Base-by-base conservation (phyloP, 2,797 vertebrate genomes). In the Cuniculus paca region DNA sequence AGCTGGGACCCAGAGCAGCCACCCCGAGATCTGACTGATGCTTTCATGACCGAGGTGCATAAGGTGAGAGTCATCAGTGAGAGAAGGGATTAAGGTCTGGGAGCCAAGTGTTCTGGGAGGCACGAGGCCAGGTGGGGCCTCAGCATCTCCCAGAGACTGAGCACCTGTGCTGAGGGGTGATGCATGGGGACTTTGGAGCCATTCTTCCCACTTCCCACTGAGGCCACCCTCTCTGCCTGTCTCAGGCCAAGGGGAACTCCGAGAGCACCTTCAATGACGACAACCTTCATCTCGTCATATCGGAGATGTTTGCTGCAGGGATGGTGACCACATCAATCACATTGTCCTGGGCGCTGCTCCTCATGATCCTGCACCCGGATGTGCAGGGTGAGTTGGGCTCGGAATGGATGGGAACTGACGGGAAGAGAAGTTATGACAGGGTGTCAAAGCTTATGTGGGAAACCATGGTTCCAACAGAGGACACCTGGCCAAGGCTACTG, bases 361-460 rank as follows among this genome's bases (percentile, higher is more conserved):
- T 97, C 96, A 99, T 99, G 99, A 95, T 99, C 94, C 98, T 98
- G 94, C 98, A 99, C 81, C 99, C 99, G 0, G 98, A 99, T 8
- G 98, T 99, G 97, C 99, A 99, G 91, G 81, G 99, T 99, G 77
- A 98, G 99, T 97, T 31, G 5, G 4, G 26, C 13, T 31, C 7
- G 0, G 31, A 2, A 20, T 6, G 5, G 0, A 36, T 45, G 45
- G 50, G 17, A 1, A 56, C 9, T 24, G 0, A 1, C 9, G 56
- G 63, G 45, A 14, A 56, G 63, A 11, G 0, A 1, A 54, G 75
- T 24, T 0, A 28, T 9, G 19, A 1, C 7, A 0, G 6, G n/a
- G n/a, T n/a, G n/a, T n/a, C n/a, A n/a, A n/a, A n/a, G n/a, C 2
- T 58, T 2, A 0, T 17, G 17, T 13, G 24, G 7, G 13, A 52